Percentiles rank a stretch among this genome's conserved stretches.
Conservation (phyloP, 2,113 vertebrate species). For the Pavo muticus region DNA sequence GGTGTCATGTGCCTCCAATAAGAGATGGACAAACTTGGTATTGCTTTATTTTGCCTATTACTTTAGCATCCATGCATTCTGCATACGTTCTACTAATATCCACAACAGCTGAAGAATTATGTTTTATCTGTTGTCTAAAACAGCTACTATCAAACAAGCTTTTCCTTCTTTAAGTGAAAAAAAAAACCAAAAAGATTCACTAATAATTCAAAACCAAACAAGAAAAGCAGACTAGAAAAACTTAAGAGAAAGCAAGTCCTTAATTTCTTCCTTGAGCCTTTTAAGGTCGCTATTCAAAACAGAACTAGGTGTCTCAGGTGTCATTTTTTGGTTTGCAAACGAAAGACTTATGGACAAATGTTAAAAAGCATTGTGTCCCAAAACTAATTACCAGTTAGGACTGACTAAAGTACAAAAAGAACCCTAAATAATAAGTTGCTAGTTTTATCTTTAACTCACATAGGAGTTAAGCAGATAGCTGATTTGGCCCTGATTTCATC, state of each 20-base stretch:
- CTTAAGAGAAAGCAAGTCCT: background rate
- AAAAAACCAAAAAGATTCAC: background rate
- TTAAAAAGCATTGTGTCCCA: background rate
- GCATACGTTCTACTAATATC: background rate
- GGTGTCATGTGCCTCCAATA: accelerated
- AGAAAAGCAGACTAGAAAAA: background rate
- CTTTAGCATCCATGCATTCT: background rate
- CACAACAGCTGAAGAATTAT: background rate
- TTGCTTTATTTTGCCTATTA: background rate
- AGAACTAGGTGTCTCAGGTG: background rate
- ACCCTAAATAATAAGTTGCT: background rate
- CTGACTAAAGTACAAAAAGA: background rate
- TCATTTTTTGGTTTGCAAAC: background rate
- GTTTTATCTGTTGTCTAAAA: background rate
- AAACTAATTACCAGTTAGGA: background rate
- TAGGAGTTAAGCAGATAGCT: background rate
- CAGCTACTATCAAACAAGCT: background rate
- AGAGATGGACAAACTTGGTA: background rate
- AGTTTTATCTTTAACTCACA: background rate
- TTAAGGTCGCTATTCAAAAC: background rate
- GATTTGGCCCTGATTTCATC: background rate
- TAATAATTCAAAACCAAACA: background rate
- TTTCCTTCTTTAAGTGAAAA: background rate
- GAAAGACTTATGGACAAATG: background rate
- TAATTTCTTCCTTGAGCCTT: background rate